Evolutionary conservation across 2,113 vertebrate genomes (phyloP).

Genomic region (Ailuropoda melanoleuca): DNA sequence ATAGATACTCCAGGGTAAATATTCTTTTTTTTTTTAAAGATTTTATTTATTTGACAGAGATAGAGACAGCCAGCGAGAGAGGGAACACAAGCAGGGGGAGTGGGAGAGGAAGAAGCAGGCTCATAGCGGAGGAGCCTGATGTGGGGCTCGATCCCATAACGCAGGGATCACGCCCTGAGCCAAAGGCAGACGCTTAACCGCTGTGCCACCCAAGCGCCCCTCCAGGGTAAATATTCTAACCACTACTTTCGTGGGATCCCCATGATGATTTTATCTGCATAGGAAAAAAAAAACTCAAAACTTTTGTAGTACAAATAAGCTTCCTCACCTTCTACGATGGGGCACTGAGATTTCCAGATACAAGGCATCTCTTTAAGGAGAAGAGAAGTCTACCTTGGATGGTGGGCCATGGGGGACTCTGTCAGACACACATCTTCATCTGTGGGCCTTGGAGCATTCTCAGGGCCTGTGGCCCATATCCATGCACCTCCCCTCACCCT

Average conservation of each 20-base stretch:
- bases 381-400: not conserved
- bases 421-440: not conserved
- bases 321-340: not conserved
- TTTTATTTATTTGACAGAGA: too few relatives aligned
- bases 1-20: not conserved
- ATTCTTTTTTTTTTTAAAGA: too few relatives aligned
- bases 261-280: not conserved
- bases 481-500: not conserved
- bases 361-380: not conserved
- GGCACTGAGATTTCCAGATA: not conserved
- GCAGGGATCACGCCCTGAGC: too few relatives aligned
- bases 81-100: too few relatives aligned
- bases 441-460: not conserved
- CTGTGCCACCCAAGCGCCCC: too few relatives aligned
- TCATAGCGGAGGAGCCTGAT: too few relatives aligned
- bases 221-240: not conserved
- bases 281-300: not conserved
- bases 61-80: too few relatives aligned
- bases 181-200: too few relatives aligned
- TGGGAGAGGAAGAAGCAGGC: too few relatives aligned
- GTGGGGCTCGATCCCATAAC: too few relatives aligned
- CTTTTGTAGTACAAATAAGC: not conserved
- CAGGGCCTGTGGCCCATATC: not conserved
- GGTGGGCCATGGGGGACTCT: fast-evolving
- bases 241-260: not conserved